Conservation (phyloP, 2,113 vertebrate genomes). For the Balaenoptera acutorostrata region DNA sequence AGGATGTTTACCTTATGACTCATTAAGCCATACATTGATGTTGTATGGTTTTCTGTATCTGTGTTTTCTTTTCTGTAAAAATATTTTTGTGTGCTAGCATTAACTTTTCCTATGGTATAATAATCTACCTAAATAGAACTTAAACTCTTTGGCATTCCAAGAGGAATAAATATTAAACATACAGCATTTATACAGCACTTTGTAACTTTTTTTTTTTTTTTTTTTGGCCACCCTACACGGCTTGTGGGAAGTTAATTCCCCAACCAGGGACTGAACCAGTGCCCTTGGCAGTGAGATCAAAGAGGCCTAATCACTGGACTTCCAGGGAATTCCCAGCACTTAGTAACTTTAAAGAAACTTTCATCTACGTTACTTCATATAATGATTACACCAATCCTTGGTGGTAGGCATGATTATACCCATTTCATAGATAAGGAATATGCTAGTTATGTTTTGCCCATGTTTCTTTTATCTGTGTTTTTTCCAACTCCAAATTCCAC, state of each 20-base stretch:
- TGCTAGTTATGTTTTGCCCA: fast-evolving
- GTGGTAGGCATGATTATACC: background rate
- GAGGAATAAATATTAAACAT: background rate
- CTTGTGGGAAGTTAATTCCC: background rate
- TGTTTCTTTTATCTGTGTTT: background rate
- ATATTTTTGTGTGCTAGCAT: background rate
- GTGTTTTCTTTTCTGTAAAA: background rate
- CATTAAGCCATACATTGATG: background rate
- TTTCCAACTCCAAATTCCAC: background rate
- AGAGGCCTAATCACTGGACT: background rate
- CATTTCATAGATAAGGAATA: background rate
- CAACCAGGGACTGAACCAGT: background rate
- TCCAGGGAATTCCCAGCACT: background rate
- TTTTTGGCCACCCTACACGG: background rate
- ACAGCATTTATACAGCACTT: background rate
- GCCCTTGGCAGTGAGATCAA: background rate
- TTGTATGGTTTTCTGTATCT: background rate
- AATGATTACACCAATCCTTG: background rate
- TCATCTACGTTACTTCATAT: background rate
- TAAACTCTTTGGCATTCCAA: background rate
- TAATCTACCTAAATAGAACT: background rate
- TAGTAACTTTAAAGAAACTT: background rate
- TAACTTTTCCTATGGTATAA: background rate
- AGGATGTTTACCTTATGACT: background rate
- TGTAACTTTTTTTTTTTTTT: background rate